These are phyloP conservation scores for Xiphophorus maculatus DNA, from an alignment of 2,113 vertebrate genomes.

Conservation along the genomic window DNA sequence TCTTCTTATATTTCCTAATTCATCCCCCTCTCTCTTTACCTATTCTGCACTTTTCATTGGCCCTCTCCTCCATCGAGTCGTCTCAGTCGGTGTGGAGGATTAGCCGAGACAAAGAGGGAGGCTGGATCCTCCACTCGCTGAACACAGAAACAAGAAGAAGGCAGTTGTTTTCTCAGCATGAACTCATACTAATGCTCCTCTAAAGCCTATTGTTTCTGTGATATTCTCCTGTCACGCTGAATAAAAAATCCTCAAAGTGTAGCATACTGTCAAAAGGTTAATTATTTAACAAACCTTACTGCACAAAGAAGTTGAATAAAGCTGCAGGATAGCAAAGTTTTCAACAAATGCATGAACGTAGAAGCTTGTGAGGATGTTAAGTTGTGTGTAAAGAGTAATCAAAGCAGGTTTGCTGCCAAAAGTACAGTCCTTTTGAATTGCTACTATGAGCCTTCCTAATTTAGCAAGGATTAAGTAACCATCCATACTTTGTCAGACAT, in stretches of 20 bases:
- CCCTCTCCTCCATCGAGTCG: too few species aligned
- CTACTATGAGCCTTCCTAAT: conserved; percentile 11
- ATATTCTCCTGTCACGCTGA: conserved; percentile 31
- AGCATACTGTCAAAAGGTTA: conserved; percentile 39
- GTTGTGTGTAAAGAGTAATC: not conserved
- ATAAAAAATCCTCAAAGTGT: conserved; percentile 26
- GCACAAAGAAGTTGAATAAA: conserved; percentile 1
- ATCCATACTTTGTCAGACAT: conserved; percentile 30
- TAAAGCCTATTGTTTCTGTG: conserved; percentile 41
- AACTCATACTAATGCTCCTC: conserved; percentile 41
- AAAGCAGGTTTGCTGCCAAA: not conserved
- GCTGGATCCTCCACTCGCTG: conserved; percentile 12
- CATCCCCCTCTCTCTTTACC: not conserved
- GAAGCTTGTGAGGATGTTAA: not conserved
- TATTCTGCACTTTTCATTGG: not conserved
- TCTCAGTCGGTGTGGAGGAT: conserved; percentile 50
- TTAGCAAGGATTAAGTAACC: not conserved
- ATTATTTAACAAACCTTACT: conserved; percentile 36
- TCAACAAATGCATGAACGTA: not conserved
- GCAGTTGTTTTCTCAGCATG: conserved; percentile 47
- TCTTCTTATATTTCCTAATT: conserved; percentile 8
- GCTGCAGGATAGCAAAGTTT: not conserved
- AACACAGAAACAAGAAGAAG: conserved; percentile 38
- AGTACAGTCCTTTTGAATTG: not conserved
- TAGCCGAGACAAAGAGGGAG: conserved; percentile 64